Conservation (phyloP, 2,113 vertebrate species). For the Nyctereutes procyonoides region DNA sequence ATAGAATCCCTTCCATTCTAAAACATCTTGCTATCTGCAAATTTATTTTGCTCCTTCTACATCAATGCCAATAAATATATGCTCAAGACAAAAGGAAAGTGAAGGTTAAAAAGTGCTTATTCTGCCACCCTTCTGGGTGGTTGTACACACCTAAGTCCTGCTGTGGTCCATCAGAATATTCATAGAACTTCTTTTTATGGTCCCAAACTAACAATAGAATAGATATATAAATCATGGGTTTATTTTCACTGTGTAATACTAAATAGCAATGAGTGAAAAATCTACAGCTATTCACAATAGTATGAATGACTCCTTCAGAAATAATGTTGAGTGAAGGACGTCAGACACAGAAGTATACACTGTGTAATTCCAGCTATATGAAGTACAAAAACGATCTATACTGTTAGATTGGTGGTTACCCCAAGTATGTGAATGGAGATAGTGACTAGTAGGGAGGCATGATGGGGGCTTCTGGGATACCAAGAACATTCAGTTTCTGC, state of each 20-base stretch:
- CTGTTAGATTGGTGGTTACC: background rate
- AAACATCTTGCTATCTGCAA: slow-evolving; percentile 29
- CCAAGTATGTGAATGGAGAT: background rate
- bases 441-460: background rate
- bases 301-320: background rate
- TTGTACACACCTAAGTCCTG: background rate
- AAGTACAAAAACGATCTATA: slow-evolving; percentile 7
- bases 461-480: background rate
- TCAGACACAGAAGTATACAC: background rate
- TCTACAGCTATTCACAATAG: background rate
- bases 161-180: background rate
- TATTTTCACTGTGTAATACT: background rate
- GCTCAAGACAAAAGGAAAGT: background rate
- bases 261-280: background rate
- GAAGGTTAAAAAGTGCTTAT: background rate
- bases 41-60: background rate
- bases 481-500: background rate
- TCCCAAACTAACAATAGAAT: background rate
- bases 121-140: background rate
- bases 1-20: background rate
- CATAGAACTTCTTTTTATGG: background rate
- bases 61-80: background rate
- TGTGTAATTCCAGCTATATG: background rate
- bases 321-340: background rate
- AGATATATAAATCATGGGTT: background rate